Conservation (phyloP, 2,113 vertebrate species). For the Aegotheles bennettii region DNA sequence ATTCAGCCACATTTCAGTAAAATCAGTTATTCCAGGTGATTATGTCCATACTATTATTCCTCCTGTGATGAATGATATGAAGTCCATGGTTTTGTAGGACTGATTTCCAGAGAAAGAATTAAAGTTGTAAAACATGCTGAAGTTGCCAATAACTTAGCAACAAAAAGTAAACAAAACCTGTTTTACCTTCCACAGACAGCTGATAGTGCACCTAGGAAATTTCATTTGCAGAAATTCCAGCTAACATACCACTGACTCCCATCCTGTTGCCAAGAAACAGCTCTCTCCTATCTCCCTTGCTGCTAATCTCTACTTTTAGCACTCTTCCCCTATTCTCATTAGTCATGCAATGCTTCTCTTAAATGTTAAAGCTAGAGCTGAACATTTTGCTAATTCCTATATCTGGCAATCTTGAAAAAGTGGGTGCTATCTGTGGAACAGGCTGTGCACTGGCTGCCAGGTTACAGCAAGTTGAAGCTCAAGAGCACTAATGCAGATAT, state of each 20-base stretch:
- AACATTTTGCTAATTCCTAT: background rate
- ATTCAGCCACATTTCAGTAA: background rate
- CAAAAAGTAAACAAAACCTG: background rate
- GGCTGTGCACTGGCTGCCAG: background rate
- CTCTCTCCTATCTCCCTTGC: conserved; percentile 6
- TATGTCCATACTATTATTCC: background rate
- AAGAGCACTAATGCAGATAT: background rate
- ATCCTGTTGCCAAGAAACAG: conserved; percentile 20
- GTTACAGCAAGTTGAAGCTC: background rate
- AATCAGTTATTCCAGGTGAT: background rate
- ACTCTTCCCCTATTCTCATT: conserved; percentile 23
- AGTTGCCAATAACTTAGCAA: background rate
- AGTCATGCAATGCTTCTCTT: conserved; percentile 35
- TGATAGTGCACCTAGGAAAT: background rate
- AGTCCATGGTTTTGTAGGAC: background rate
- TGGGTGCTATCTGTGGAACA: background rate
- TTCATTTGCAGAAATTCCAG: background rate
- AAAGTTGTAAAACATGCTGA: background rate
- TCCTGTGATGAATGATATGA: background rate
- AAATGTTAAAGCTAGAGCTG: conserved; percentile 10
- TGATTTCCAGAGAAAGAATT: background rate
- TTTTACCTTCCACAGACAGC: background rate
- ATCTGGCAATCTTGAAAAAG: background rate
- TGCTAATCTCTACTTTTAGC: conserved; percentile 48
- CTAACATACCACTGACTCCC: background rate